Conservation (phyloP, 1,140 invertebrate species). For the Drosophila ananassae region DNA sequence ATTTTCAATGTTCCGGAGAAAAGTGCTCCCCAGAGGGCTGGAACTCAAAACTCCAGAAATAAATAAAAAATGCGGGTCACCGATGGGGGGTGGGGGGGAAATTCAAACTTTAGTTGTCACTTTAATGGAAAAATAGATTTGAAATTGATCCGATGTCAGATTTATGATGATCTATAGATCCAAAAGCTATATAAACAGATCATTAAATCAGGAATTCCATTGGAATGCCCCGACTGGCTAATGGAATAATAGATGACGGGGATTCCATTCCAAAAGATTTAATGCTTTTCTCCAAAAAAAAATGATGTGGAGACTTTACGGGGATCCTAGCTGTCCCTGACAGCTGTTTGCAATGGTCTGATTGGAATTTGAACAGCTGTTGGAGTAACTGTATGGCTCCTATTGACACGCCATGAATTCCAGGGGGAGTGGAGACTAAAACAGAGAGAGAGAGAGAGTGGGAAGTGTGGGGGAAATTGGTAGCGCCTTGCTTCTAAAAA, state of each 20-base stretch:
- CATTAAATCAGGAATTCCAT: slow-evolving; percentile 18
- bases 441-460: neutral
- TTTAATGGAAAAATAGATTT: slow-evolving; percentile 31
- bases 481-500: slow-evolving; percentile 53
- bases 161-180: slow-evolving; percentile 39
- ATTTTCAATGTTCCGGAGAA: slow-evolving; percentile 65
- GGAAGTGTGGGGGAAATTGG: slow-evolving; percentile 17
- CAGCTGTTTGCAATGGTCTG: slow-evolving; percentile 20
- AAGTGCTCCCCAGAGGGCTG: slow-evolving; percentile 7
- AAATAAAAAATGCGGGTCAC: slow-evolving; percentile 11
- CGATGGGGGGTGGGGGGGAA: slow-evolving; percentile 1
- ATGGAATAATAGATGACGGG: slow-evolving; percentile 13
- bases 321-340: neutral
- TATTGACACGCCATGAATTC: slow-evolving; percentile 26
- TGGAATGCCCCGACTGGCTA: slow-evolving; percentile 25
- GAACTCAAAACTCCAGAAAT: slow-evolving; percentile 21
- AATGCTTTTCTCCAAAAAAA: neutral
- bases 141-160: slow-evolving; percentile 33
- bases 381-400: neutral
- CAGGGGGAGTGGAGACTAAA: no score
- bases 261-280: neutral
- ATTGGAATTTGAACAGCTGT: slow-evolving; percentile 11
- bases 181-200: slow-evolving; percentile 24
- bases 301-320: neutral
- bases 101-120: slow-evolving; percentile 21